Evolutionary conservation across 53 echinoderm and acorn worm genomes (phyloP), one percentile per base, ranked within the genome.

Genomic region (Paelopatides confundens): DNA sequence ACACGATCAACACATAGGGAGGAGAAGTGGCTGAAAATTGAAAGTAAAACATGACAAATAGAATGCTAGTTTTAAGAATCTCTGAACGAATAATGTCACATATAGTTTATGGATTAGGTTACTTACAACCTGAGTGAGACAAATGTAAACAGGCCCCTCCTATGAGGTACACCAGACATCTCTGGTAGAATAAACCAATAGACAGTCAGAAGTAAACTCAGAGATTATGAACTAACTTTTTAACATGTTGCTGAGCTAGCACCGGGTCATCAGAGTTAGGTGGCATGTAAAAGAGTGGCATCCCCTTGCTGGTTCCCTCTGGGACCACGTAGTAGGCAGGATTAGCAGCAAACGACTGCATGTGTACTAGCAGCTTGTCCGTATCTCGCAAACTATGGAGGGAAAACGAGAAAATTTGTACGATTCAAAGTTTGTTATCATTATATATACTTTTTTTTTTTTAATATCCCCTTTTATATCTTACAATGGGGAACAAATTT

Each of bases 201-300:
- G 43, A n/a, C n/a, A n/a, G n/a, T n/a, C n/a, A n/a, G n/a, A n/a
- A n/a, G n/a, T n/a, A n/a, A n/a, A n/a, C n/a, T n/a, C n/a, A n/a
- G n/a, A n/a, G n/a, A n/a, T n/a, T n/a, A n/a, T n/a, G n/a, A 8
- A 64, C 76, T 39, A 30, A 82, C 82, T 31, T 82, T 26, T 63
- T 82, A 66, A 90, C 94, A 31, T 90, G 85, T 65, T 96, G 92
- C 51, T 95, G 95, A 14, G 95, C 93, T 52, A 97, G 86, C 24
- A 97, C 97, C 1, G 97, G 97, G 8, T 90, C 86, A 53, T 93
- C 95, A 21, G 97, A 97, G 88, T 94, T 94, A 26, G 97, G 97
- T 14, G 97, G 97, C 95, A 97, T 93, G 85, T 97, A 97, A 67
- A 97, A 95, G 27, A 97, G 85, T 9, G 97, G 97, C 89, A 97